Conservation (phyloP, 2,888 invertebrate genomes). For the Diogma glabrata region DNA sequence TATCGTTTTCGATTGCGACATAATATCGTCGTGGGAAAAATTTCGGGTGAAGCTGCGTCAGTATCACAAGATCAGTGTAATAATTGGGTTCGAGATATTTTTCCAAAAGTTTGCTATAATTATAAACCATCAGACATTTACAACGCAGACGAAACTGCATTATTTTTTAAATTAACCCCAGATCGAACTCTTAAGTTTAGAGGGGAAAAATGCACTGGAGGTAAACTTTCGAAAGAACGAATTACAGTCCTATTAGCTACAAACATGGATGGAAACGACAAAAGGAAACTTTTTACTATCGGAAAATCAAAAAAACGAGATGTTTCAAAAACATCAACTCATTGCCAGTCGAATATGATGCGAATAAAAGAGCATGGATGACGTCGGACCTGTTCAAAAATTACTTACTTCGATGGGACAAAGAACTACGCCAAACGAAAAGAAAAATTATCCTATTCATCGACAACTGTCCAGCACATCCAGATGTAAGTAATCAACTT, state of each 20-base stretch:
- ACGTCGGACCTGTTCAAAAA: not conserved
- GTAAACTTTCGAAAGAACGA: not conserved
- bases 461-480: not conserved
- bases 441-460: not conserved
- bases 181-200: constrained; percentile 23
- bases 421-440: not conserved
- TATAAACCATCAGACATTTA: constrained; percentile 23
- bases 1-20: not conserved
- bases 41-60: no score
- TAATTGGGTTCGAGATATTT: not conserved
- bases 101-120: constrained; percentile 11
- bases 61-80: no score
- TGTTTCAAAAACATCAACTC: not conserved
- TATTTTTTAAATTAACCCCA: constrained; percentile 23
- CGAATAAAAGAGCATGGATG: not conserved
- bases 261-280: not conserved
- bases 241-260: not conserved
- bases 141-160: constrained; percentile 23
- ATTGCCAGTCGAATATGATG: not conserved
- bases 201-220: constrained; percentile 20
- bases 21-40: not conserved
- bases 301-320: not conserved
- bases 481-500: no score
- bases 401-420: not conserved
- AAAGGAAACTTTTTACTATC: constrained; percentile 5